Evolutionary conservation across 2,113 vertebrate genomes (phyloP), one percentile per base, ranked within the genome.

Genomic region (Numenius arquata): DNA sequence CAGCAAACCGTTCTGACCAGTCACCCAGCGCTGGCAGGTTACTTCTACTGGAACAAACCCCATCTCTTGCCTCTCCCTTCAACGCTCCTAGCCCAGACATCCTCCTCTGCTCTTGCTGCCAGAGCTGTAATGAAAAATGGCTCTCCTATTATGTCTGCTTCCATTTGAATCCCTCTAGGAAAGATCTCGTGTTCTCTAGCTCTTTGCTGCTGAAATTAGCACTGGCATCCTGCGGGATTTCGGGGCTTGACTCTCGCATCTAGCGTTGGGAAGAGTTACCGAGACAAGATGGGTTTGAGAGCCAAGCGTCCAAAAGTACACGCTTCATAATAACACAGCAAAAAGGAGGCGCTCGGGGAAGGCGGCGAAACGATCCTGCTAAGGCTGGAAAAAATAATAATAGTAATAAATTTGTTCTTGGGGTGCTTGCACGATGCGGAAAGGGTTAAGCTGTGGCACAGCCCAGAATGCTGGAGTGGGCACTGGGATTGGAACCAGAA

Each of bases 161-260:
- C 95, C 93, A 93, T 74, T 16, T 3, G 82, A 94, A 40, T 91
- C 82, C 95, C 96, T 96, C 93, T 90, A 96, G 96, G 96, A 96
- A 94, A 72, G 79, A 71, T 71, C 85, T 91, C 19, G 40, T 77
- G 90, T 71, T 81, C 93, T 94, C 83, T 93, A 92, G 92, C 72
- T 73, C 90, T 71, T 95, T 78, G 93, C 92, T 96, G 93, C 95
- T 94, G 93, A 96, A 96, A 94, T 96, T 94, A 96, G 95, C 95
- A 0, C 92, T 94, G 93, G 88, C 92, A 89, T 68, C 83, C 80
- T 50, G 73, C 76, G 68, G 88, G 83, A 86, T 70, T 59, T 38
- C 82, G 63, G 90, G 50, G 34, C 71, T 85, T 12, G 30, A 11
- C 74, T 93, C 43, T 67, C 36, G 8, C 56, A 32, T 76, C 53